Conservation (phyloP, 2,113 vertebrate species). For the Dermatemys mawii region DNA sequence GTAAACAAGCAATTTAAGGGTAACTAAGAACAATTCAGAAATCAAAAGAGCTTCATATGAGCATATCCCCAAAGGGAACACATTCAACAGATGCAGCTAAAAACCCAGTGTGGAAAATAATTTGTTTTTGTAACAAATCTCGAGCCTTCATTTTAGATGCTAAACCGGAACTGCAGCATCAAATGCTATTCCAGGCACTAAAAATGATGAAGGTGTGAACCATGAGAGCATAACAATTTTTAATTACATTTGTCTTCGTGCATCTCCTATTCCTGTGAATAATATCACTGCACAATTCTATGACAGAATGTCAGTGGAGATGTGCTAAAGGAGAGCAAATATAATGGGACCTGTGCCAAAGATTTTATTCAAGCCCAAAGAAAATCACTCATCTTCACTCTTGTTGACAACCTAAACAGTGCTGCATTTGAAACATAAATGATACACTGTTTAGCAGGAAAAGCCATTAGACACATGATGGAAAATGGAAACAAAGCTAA, state of each 20-base stretch:
- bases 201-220: constrained; percentile 10
- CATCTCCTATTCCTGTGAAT: neutral
- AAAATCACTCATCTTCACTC: constrained; percentile 69
- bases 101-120: rapidly evolving
- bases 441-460: constrained; percentile 35
- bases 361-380: constrained; percentile 25
- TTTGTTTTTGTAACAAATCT: rapidly evolving
- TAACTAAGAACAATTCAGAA: constrained; percentile 10
- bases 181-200: neutral
- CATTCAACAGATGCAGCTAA: neutral
- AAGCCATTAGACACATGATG: constrained; percentile 28
- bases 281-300: neutral
- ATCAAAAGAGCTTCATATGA: neutral
- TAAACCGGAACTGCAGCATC: neutral
- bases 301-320: neutral
- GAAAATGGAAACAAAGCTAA: constrained; percentile 29
- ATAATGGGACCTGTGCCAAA: neutral
- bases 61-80: neutral
- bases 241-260: constrained; percentile 21
- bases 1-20: constrained; percentile 37
- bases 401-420: constrained; percentile 68
- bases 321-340: constrained; percentile 24
- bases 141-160: rapidly evolving
- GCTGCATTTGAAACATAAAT: constrained; percentile 45
- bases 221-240: neutral